phyloP scores from a whole-genome alignment of 2,797 vertebrate species.

The Chaenodraco wilsoni region DNA sequence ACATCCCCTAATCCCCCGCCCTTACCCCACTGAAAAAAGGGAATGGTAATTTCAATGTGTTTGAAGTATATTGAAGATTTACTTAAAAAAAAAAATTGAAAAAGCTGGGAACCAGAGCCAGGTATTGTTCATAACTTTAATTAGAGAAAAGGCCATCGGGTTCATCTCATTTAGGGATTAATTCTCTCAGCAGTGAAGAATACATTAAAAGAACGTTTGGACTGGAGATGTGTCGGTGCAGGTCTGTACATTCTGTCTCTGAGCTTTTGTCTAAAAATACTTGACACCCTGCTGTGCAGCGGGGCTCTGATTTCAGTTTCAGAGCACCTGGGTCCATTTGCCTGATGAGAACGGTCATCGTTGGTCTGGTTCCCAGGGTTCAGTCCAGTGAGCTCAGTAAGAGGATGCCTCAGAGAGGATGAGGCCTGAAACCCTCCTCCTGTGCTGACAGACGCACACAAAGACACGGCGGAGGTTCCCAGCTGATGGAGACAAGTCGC shows the following conservation, averaged over 20 bases:
- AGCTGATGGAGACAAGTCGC: slow-evolving; percentile 36
- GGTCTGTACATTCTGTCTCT: background rate
- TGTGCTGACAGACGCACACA: slow-evolving; percentile 71
- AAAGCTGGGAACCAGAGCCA: slow-evolving; percentile 7
- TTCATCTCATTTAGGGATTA: slow-evolving; percentile 6
- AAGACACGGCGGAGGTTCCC: slow-evolving; percentile 48
- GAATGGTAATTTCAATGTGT: background rate
- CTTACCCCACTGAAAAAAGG: too few species aligned
- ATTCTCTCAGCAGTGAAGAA: slow-evolving; percentile 8
- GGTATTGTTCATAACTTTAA: background rate
- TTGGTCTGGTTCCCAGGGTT: slow-evolving; percentile 61
- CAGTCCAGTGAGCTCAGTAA: slow-evolving; percentile 48
- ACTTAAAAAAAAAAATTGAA: background rate
- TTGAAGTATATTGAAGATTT: background rate
- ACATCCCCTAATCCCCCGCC: too few species aligned
- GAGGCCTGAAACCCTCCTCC: slow-evolving; percentile 66
- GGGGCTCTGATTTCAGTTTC: slow-evolving; percentile 56
- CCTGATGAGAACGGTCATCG: slow-evolving; percentile 42
- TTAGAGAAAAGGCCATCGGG: slow-evolving; percentile 4
- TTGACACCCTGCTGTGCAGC: slow-evolving; percentile 13
- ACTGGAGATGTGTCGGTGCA: slow-evolving; percentile 3
- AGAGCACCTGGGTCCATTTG: slow-evolving; percentile 34
- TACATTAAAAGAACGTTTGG: background rate
- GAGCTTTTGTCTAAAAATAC: slow-evolving; percentile 36
- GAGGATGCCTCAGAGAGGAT: slow-evolving; percentile 49